Conservation (phyloP, 2,888 invertebrate genomes). For the Ephialtes manifestator region DNA sequence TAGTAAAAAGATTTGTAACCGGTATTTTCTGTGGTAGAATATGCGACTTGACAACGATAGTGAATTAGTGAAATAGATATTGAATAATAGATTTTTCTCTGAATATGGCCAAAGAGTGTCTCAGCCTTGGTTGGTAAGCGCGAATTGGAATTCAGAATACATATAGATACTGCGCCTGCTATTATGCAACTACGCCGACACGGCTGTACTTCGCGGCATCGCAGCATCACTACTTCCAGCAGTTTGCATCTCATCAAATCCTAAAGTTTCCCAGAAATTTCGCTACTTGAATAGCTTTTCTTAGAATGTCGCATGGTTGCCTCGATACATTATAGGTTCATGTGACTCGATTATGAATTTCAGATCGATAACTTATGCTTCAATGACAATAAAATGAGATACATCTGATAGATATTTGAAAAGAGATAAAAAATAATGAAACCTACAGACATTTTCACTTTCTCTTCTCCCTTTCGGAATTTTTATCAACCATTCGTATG, state of each 20-base stretch:
- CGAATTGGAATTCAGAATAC: too few relatives aligned
- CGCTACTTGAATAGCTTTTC: not conserved
- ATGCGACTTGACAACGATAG: too few relatives aligned
- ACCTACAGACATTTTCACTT: conserved; percentile 19
- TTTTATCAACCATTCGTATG: conserved; percentile 48
- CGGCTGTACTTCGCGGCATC: not conserved
- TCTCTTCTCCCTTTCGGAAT: conserved; percentile 16
- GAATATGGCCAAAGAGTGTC: too few relatives aligned
- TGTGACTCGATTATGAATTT: not conserved
- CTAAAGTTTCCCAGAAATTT: not conserved
- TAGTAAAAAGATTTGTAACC: too few relatives aligned
- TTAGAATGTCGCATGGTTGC: not conserved
- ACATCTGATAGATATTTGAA: not conserved
- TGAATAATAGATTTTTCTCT: too few relatives aligned
- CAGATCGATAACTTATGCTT: conserved; percentile 11
- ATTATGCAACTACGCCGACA: conserved; percentile 50
- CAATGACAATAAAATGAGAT: not conserved
- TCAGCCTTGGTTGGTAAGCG: too few relatives aligned
- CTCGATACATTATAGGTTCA: not conserved
- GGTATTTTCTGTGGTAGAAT: too few relatives aligned
- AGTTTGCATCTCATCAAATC: not conserved
- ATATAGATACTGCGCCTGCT: conserved; percentile 37
- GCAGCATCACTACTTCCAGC: not conserved
- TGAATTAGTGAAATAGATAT: too few relatives aligned
- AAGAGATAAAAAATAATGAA: conserved; percentile 38